A percentile compares a stretch with the other conserved stretches of the same genome.
phyloP scores from a whole-genome alignment of 35 echinoderm and acorn worm genomes.

The Apostichopus japonicus region DNA sequence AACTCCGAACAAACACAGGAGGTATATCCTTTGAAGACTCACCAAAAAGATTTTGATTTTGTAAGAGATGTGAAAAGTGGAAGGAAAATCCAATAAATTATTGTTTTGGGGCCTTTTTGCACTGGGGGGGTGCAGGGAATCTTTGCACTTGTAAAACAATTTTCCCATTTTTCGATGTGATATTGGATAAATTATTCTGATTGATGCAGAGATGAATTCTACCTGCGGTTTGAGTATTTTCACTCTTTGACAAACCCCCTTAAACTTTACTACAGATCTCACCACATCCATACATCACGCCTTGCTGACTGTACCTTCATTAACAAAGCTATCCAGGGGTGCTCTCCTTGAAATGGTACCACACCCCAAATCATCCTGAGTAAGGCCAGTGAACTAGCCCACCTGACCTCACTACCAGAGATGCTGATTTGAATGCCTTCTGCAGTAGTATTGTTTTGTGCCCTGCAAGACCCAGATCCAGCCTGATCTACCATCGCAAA shows the following conservation, averaged over 20 bases:
- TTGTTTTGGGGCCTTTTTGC: too few relatives aligned
- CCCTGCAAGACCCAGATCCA: slow-evolving; percentile 2
- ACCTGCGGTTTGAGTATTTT: too few relatives aligned
- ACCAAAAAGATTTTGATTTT: too few relatives aligned
- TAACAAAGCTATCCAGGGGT: slow-evolving; percentile 40
- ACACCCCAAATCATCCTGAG: slow-evolving; percentile 19
- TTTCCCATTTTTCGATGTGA: too few relatives aligned
- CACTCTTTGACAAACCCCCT: background rate
- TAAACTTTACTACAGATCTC: background rate
- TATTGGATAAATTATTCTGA: too few relatives aligned
- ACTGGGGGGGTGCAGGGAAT: too few relatives aligned
- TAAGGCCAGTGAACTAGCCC: background rate
- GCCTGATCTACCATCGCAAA: slow-evolving; percentile 27
- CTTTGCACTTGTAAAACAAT: too few relatives aligned
- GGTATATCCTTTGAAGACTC: too few relatives aligned
- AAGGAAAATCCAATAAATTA: too few relatives aligned
- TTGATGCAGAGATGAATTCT: too few relatives aligned
- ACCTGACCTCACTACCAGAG: slow-evolving; percentile 38
- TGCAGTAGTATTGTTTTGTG: slow-evolving; percentile 17
- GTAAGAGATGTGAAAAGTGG: too few relatives aligned
- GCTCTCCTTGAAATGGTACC: slow-evolving; percentile 33
- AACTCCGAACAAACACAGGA: too few relatives aligned
- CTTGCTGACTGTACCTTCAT: slow-evolving; percentile 35
- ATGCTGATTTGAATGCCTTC: slow-evolving; percentile 38
- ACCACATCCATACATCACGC: slow-evolving; percentile 29